Evolutionary conservation across 2,797 vertebrate species (phyloP), one percentile per base, ranked within the genome.

Genomic region (Tenualosa ilisha): DNA sequence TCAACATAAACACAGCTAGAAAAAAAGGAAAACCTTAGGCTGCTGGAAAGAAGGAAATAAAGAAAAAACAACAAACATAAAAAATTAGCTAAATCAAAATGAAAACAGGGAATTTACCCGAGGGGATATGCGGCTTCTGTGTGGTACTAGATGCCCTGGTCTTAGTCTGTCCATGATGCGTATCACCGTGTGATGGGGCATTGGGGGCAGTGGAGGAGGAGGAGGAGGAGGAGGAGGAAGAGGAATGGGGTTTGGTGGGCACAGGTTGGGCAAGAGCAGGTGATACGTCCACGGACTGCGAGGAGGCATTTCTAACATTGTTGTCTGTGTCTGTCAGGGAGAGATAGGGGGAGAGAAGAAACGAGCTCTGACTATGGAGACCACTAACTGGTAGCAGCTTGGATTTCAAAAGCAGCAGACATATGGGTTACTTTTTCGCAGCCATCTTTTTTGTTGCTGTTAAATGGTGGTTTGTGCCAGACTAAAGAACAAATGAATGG

Each of bases 271-370:
- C 87, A 82, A 86, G 83, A 86, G 86, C 86, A 43, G 91, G 87
- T 87, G 53, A 88, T 85, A 26, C 84, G 24, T 93, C 91, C 84
- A 81, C 86, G 9, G 86, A 87, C 68, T 12, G 88, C 51, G 86
- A 83, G 86, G 87, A 91, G 87, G 87, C 85, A 85, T 92, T 94
- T 92, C 81, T 94, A 92, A 93, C 83, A 88, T 83, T 46, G 88
- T 89, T 94, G 89, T 87, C 91, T 89, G 88, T 82, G 83, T 94
- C 93, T 94, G 92, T 88, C 89, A 53, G 54, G 88, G 87, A 94
- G 85, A 90, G 87, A 93, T 83, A 65, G 90, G 86, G 81, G 93
- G 89, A 92, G 93, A 83, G 65, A 91, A 86, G 82, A 93, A 89
- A 92, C 79, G 88, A 53, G 84, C 86, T 13, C 37, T 88, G 89